phyloP scores from a whole-genome alignment of 1,140 invertebrate genomes.

The Pinna nobilis region DNA sequence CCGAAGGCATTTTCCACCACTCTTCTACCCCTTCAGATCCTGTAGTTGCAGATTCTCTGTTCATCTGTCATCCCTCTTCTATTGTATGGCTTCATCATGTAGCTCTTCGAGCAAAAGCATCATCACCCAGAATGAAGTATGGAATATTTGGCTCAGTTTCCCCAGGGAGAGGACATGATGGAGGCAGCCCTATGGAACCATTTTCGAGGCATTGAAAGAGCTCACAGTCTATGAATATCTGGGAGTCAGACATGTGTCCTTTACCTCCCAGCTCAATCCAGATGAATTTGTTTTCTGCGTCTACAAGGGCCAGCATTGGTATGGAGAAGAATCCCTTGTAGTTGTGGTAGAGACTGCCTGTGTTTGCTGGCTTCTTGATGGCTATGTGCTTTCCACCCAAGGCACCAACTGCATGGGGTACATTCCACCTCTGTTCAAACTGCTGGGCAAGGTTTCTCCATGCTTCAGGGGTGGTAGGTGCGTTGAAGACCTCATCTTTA shows the following conservation, averaged over 20 bases:
- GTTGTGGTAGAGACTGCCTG: slow-evolving; percentile 25
- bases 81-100: slow-evolving; percentile 58
- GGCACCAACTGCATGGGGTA: slow-evolving; percentile 33
- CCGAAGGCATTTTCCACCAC: slow-evolving; percentile 71
- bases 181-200: neutral
- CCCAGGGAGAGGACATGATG: slow-evolving; percentile 18
- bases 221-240: slow-evolving; percentile 22
- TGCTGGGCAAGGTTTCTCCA: slow-evolving; percentile 14
- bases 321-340: slow-evolving; percentile 9
- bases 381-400: slow-evolving; percentile 40
- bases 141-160: slow-evolving; percentile 37
- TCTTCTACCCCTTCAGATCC: slow-evolving; percentile 65
- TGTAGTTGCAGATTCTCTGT: slow-evolving; percentile 74
- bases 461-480: slow-evolving; percentile 15
- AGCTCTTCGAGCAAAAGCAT: slow-evolving; percentile 51
- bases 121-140: slow-evolving; percentile 58
- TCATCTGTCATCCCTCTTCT: slow-evolving; percentile 56
- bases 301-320: slow-evolving; percentile 36
- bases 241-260: slow-evolving; percentile 32
- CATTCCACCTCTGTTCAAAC: slow-evolving; percentile 35
- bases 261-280: slow-evolving; percentile 26
- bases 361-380: slow-evolving; percentile 8
- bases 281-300: slow-evolving; percentile 45
- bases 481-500: slow-evolving; percentile 26
- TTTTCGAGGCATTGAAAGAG: slow-evolving; percentile 2